Base-by-base conservation (phyloP, 1,140 invertebrate species). In the Dendroctonus valens region DNA sequence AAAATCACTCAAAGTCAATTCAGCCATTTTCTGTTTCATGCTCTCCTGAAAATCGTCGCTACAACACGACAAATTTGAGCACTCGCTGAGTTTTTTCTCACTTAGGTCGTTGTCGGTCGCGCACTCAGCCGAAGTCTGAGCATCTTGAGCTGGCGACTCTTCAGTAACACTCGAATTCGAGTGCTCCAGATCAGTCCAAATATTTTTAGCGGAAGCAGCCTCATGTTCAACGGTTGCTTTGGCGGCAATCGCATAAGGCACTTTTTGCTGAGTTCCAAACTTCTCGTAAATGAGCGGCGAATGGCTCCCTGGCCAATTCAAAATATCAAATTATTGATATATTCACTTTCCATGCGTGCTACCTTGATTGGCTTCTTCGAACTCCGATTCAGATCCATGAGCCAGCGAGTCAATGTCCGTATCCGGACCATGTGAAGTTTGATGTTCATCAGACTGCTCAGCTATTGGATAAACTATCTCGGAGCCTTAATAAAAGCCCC, bases 401-500 rank as follows among this genome's bases (percentile, higher is more conserved):
- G 70, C 78, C 42, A 78, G 46, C 2, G 83, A 84, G 66, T 85
- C 86, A 44, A 84, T 76, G 72, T 85, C 83, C 0, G 86, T 83
- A 73, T 87, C 83, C 48, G 86, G 83, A 59, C 83, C 87, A 72
- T 87, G 86, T 0, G 86, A 88, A 40, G 87, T 87, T 69, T 86
- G 83, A 80, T 89, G 90, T 78, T 92, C 90, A 75, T 91, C 90
- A 14, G 86, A 88, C 74, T 91, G 89, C 80, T 93, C 91, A 4
- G 87, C 90, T 73, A 93, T 92, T 1, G 91, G 89, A 79, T 92
- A 90, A 0, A 91, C 91, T 26, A 91, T 89, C 75, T 91, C 88
- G 44, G 87, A 89, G 51, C 65, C 63, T 65, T n/a, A 54, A 65
- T 11, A 46, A 39, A 38, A 57, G 26, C 26, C 26, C 26, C 26